These are phyloP conservation scores for Drosophila dunni DNA, from an alignment of 1,140 invertebrate species.

Conservation along the genomic window DNA sequence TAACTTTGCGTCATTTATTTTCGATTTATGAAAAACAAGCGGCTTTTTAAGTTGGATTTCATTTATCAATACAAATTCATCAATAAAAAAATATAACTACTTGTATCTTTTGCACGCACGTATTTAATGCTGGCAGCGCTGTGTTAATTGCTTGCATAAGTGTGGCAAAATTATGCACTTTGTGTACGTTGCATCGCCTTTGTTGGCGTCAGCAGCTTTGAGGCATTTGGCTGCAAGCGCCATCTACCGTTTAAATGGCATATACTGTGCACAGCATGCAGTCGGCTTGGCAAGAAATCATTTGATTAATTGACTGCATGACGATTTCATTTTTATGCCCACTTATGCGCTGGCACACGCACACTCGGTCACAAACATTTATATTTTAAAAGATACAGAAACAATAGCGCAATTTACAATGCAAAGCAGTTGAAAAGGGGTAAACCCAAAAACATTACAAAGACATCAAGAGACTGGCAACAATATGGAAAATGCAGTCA, in stretches of 20 bases:
- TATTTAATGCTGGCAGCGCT: neutral
- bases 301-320: constrained; percentile 46
- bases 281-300: neutral
- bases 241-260: neutral
- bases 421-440: constrained; percentile 9
- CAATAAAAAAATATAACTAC: neutral
- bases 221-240: neutral
- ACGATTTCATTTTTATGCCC: constrained; percentile 21
- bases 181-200: neutral
- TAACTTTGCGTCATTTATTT: neutral
- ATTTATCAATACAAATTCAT: no score
- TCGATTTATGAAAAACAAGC: neutral
- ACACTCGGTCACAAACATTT: neutral
- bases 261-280: neutral
- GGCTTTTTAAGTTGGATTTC: neutral
- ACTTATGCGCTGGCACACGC: neutral
- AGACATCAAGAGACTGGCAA: no score
- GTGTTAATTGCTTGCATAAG: constrained; percentile 9
- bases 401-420: constrained; percentile 25
- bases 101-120: neutral
- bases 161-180: constrained; percentile 11
- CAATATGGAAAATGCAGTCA: no score
- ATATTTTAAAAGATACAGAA: constrained; percentile 1
- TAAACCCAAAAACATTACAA: constrained; percentile 8
- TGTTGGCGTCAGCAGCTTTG: neutral